Evolutionary conservation across 2,888 invertebrate species (phyloP), one percentile per base, ranked within the genome.

Genomic region (Balanococcus diminutus): DNA sequence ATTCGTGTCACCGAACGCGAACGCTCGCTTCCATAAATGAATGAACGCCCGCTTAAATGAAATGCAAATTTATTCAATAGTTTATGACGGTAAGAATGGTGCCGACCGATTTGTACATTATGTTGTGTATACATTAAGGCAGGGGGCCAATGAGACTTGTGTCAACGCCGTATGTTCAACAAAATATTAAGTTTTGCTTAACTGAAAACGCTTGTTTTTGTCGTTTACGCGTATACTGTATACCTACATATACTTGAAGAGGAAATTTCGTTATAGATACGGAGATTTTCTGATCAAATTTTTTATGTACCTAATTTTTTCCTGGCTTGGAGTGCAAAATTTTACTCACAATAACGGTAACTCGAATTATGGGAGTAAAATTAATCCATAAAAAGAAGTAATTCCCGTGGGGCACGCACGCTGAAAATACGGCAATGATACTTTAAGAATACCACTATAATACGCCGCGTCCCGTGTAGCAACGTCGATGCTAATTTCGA

Each of bases 41-140:
- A 82, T 51, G 51, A 46, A 82, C 51, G 51, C 42, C n/a, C 28
- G 51, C 25, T 46, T 31, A 82, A 82, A 82, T 82, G 82, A 82
- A 82, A 82, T 82, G 82, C 31, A 82, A 82, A 82, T 82, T 82
- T 82, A 82, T 82, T 56, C 82, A 51, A 82, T 81, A 81, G 81
- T 81, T 42, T 82, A 51, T 51, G 42, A 51, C 82, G 42, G 22
- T 82, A 32, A 75, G 75, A 75, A 75, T 32, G 32, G 75, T 75
- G 75, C 75, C 31, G 75, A 75, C 75, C 75, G 75, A 75, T 75
- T 75, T 75, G 75, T 75, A 75, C 75, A 75, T 75, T 75, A 75
- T 28, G 75, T 75, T 32, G 32, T 25, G 67, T 32, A 32, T 75
- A 75, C 32, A 75, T 75, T 67, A 75, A 82, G 28, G 31, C 51